Evolutionary conservation across 2,113 vertebrate species (phyloP).

Genomic region (Oryzias curvinotus): DNA sequence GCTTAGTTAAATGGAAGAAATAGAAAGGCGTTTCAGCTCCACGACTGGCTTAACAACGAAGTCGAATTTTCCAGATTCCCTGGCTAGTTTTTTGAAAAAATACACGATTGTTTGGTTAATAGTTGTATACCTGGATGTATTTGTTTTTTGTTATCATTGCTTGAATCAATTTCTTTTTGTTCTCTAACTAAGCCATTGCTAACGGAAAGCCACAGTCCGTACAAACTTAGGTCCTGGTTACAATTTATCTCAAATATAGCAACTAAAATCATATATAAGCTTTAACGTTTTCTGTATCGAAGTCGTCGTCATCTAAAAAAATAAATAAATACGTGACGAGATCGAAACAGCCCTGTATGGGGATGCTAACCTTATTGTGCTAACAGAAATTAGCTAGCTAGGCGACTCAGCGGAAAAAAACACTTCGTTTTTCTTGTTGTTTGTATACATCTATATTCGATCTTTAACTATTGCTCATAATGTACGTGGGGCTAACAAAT

Average conservation of each 20-base stretch:
- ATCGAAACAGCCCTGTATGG: no score
- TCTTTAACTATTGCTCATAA: no score
- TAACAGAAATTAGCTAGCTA: slow-evolving; percentile 63
- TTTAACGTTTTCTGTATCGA: background rate
- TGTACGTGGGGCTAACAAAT: no score
- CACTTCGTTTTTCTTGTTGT: no score
- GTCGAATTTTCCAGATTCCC: no score
- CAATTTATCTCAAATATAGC: background rate
- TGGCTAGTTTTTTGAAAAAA: background rate
- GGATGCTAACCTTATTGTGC: slow-evolving; percentile 56
- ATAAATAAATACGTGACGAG: no score
- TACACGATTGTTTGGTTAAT: background rate
- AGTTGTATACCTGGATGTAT: background rate
- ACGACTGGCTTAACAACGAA: background rate
- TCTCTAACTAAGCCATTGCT: slow-evolving; percentile 53
- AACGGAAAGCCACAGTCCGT: slow-evolving; percentile 10
- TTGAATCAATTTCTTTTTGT: background rate
- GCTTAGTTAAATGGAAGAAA: slow-evolving; percentile 29
- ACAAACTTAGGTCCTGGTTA: background rate
- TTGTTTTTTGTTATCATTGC: background rate
- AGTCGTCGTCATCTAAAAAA: no score
- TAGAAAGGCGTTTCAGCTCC: slow-evolving; percentile 1
- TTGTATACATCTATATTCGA: no score
- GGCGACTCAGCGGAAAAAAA: slow-evolving; percentile 65
- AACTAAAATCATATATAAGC: background rate